phyloP scores from a whole-genome alignment of 2,113 vertebrate species.

The Pagrus major region DNA sequence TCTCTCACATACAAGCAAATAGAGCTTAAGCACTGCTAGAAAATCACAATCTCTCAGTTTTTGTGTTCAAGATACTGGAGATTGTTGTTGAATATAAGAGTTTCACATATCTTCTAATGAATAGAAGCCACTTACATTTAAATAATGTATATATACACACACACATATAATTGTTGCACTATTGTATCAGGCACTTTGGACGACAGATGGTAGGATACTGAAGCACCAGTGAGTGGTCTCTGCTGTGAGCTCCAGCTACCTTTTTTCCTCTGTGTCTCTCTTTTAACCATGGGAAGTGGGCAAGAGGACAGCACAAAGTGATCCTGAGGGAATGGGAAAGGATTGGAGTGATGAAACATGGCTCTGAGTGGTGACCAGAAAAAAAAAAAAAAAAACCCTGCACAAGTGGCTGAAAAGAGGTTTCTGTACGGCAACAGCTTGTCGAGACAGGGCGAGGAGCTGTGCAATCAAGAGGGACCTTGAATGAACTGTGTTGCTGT shows the following conservation, averaged over 20 bases:
- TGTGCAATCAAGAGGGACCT: slow-evolving; percentile 15
- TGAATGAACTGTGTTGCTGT: not conserved
- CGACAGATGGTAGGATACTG: not conserved
- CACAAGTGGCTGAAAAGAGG: slow-evolving; percentile 19
- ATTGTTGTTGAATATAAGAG: not conserved
- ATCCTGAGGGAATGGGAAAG: not conserved
- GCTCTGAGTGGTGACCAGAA: slow-evolving; percentile 3
- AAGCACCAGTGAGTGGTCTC: not conserved
- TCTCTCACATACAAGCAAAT: not conserved
- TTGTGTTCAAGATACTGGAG: not conserved
- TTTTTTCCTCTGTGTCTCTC: not conserved
- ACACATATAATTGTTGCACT: not conserved
- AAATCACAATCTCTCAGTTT: not conserved
- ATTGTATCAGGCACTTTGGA: not conserved
- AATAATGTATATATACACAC: not conserved
- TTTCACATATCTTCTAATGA: not conserved
- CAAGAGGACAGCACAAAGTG: slow-evolving; percentile 11
- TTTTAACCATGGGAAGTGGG: slow-evolving; percentile 18
- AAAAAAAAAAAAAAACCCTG: not conserved
- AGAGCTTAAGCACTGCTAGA: not conserved
- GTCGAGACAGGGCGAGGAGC: not conserved
- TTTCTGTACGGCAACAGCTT: not conserved
- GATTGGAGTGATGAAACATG: slow-evolving; percentile 31
- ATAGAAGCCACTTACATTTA: not conserved
- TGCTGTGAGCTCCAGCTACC: not conserved